Conservation (phyloP, 2,888 invertebrate species). For the Acutogordius australiensis region DNA sequence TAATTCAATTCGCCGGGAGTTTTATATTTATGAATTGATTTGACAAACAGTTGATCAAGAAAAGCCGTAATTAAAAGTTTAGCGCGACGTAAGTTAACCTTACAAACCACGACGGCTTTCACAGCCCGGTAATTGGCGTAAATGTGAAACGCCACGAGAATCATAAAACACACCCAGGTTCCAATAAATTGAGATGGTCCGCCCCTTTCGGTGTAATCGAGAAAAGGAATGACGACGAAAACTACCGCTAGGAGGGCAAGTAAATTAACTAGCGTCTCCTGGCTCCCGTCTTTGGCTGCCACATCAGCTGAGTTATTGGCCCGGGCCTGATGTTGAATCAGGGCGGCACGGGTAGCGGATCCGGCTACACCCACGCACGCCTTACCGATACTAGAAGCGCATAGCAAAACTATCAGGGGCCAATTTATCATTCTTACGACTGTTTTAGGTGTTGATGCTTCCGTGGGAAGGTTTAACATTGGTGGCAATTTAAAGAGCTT, state of each 20-base stretch:
- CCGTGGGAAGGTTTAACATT: neutral
- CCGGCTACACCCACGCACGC: slow-evolving; percentile 36
- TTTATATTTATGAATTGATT: too few species aligned
- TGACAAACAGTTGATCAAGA: neutral
- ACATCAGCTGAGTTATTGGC: slow-evolving; percentile 66
- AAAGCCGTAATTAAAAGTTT: slow-evolving; percentile 33
- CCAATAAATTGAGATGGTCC: slow-evolving; percentile 19
- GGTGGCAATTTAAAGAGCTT: too few species aligned
- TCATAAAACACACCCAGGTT: slow-evolving; percentile 40
- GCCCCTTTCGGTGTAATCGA: neutral
- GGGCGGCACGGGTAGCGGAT: slow-evolving; percentile 40
- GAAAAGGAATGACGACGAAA: slow-evolving; percentile 36
- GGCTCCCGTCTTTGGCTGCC: slow-evolving; percentile 61
- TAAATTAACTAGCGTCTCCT: slow-evolving; percentile 77
- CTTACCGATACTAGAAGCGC: neutral
- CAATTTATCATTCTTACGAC: neutral
- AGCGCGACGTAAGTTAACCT: slow-evolving; percentile 49
- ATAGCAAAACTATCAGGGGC: neutral
- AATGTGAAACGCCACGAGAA: slow-evolving; percentile 47
- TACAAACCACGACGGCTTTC: slow-evolving; percentile 42
- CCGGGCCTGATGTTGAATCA: slow-evolving; percentile 31
- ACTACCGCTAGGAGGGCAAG: slow-evolving; percentile 50
- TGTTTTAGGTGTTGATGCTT: neutral
- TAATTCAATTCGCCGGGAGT: too few species aligned
- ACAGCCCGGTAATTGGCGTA: slow-evolving; percentile 62